Evolutionary conservation across 2,888 invertebrate species (phyloP).

Genomic region (Macroteleia sp.): DNA sequence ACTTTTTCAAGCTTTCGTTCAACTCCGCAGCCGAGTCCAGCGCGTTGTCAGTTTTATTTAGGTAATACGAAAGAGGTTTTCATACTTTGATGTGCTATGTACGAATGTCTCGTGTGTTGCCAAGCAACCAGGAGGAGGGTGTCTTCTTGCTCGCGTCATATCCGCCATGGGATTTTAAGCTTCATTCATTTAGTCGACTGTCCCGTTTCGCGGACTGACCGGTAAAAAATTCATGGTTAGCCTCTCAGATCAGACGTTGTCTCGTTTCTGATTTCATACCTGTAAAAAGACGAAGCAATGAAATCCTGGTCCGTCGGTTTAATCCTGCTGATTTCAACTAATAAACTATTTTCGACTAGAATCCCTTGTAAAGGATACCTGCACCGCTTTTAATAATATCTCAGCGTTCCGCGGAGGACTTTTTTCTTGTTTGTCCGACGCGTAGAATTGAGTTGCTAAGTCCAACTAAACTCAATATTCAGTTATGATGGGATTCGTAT

Average conservation of each 20-base stretch:
- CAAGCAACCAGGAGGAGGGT: slow-evolving; percentile 78
- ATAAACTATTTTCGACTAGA: slow-evolving; percentile 27
- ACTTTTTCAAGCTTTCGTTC: slow-evolving; percentile 59
- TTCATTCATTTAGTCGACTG: slow-evolving; percentile 78
- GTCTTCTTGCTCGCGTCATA: slow-evolving; percentile 76
- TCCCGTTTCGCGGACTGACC: slow-evolving; percentile 66
- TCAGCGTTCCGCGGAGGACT: no score
- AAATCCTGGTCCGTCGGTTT: slow-evolving; percentile 29
- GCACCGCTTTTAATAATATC: no score
- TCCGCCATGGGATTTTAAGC: slow-evolving; percentile 77
- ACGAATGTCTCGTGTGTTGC: slow-evolving; percentile 79
- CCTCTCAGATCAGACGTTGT: slow-evolving; percentile 65
- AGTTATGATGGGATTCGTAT: no score
- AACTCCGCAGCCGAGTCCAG: slow-evolving; percentile 59
- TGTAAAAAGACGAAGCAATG: slow-evolving; percentile 52
- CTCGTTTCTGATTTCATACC: slow-evolving; percentile 59
- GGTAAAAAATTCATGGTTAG: slow-evolving; percentile 66
- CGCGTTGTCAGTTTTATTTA: slow-evolving; percentile 77
- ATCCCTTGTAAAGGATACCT: slow-evolving; percentile 13
- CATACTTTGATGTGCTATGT: slow-evolving; percentile 77
- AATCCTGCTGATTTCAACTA: slow-evolving; percentile 33
- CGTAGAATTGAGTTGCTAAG: no score
- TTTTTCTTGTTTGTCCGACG: no score
- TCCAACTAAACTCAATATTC: no score
- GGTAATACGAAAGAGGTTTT: slow-evolving; percentile 77